These are phyloP conservation scores for Macroramphosus scolopax DNA, from an alignment of 2,797 vertebrate species.

Conservation along the genomic window DNA sequence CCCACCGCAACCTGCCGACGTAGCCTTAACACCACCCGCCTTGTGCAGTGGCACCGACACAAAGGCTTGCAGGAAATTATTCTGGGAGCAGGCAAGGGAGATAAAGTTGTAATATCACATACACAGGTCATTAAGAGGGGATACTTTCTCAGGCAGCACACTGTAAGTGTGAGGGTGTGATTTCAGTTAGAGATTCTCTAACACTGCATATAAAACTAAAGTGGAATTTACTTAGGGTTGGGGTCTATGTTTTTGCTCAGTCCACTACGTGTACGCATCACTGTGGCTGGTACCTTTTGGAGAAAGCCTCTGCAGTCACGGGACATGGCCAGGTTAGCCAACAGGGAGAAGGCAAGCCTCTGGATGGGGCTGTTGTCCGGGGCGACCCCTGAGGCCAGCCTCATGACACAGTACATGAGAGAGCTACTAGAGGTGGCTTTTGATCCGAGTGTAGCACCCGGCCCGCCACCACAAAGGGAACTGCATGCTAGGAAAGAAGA, in stretches of 20 bases:
- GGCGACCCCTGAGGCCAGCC: constrained; percentile 81
- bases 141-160: background rate
- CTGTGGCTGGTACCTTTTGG: constrained; percentile 83
- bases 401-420: constrained; percentile 87
- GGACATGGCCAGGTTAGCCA: constrained; percentile 87
- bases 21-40: constrained; percentile 65
- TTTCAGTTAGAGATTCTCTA: background rate
- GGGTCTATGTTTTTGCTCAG: too few relatives aligned
- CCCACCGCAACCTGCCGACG: constrained; percentile 20
- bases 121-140: constrained; percentile 7
- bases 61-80: constrained; percentile 93
- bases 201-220: constrained; percentile 8
- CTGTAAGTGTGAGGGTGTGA: constrained; percentile 7
- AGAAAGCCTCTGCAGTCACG: constrained; percentile 89
- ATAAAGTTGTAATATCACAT: constrained; percentile 1
- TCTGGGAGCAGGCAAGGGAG: constrained; percentile 67
- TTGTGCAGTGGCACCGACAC: constrained; percentile 81
- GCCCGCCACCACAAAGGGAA: constrained; percentile 78
- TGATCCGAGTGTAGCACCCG: constrained; percentile 62
- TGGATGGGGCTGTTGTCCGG: constrained; percentile 80
- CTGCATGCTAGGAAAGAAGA: constrained; percentile 82
- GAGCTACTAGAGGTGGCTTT: constrained; percentile 76
- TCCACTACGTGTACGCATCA: too few relatives aligned
- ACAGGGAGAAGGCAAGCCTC: constrained; percentile 83
- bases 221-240: too few relatives aligned